Conservation (phyloP, 2,797 vertebrate species). For the Takifugu ocellatus region DNA sequence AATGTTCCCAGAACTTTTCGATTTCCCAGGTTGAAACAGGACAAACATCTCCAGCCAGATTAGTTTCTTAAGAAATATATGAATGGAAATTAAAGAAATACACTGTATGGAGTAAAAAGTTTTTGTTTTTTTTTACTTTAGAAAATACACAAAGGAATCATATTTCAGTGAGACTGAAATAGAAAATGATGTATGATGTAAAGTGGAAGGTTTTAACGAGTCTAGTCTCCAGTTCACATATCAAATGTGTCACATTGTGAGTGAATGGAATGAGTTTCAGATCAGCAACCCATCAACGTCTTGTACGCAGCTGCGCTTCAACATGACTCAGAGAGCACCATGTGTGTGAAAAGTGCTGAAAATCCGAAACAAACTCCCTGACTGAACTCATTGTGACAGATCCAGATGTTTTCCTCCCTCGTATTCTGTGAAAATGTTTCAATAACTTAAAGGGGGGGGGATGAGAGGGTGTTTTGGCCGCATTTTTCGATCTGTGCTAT, state of each 20-base stretch:
- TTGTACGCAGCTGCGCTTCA: constrained; percentile 19
- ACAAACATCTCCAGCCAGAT: no score
- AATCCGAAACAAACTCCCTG: constrained; percentile 10
- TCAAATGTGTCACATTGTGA: neutral
- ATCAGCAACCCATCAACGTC: constrained; percentile 2
- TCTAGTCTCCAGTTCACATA: no score
- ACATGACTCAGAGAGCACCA: constrained; percentile 9
- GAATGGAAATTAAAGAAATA: no score
- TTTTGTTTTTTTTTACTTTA: no score
- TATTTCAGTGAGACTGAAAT: no score
- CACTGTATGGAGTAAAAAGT: no score
- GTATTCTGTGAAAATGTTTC: constrained; percentile 11
- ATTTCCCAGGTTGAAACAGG: no score
- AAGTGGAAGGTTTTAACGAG: no score
- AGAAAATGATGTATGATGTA: no score
- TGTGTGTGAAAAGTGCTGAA: constrained; percentile 10
- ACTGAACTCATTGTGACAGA: constrained; percentile 12
- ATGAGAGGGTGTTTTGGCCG: constrained; percentile 11
- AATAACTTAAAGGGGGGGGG: neutral
- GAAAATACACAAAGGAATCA: no score
- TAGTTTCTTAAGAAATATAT: no score
- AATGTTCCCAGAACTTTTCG: neutral
- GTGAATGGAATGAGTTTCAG: neutral
- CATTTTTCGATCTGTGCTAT: constrained; percentile 1
- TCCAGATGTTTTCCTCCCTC: neutral